phyloP scores from a whole-genome alignment of 2,888 invertebrate genomes.

The Crocallis elinguaria region DNA sequence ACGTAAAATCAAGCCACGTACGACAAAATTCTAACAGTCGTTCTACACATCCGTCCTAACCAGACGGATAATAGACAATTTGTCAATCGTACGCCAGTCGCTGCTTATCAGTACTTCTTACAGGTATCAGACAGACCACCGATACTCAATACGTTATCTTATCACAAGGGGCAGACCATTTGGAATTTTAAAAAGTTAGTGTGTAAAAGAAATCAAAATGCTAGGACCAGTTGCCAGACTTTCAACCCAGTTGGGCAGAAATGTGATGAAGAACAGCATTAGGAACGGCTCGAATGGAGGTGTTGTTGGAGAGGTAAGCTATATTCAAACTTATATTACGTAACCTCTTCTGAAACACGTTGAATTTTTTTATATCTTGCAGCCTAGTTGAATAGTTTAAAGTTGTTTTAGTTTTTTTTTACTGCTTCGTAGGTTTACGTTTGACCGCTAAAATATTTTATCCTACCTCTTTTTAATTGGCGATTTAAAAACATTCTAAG shows the following conservation, averaged over 20 bases:
- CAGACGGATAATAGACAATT: constrained; percentile 30
- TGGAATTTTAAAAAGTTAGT: constrained; percentile 17
- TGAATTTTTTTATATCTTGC: neutral
- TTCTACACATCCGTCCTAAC: constrained; percentile 15
- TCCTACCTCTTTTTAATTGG: too few species aligned
- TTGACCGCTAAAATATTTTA: too few species aligned
- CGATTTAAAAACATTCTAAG: too few species aligned
- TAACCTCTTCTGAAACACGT: constrained; percentile 42
- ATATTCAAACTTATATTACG: constrained; percentile 49
- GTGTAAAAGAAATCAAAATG: constrained; percentile 59
- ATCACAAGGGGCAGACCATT: constrained; percentile 54
- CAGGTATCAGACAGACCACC: constrained; percentile 34
- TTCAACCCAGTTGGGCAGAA: constrained; percentile 63
- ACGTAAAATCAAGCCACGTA: neutral
- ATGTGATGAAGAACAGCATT: constrained; percentile 65
- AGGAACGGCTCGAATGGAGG: constrained; percentile 76
- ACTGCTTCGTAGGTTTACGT: too few species aligned
- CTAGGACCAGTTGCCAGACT: constrained; percentile 70
- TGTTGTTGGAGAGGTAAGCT: constrained; percentile 70
- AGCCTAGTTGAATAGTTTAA: neutral
- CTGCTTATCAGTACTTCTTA: constrained; percentile 47
- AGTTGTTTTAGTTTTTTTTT: too few species aligned
- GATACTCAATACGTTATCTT: constrained; percentile 61
- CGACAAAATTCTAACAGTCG: neutral
- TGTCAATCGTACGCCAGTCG: constrained; percentile 23